Base-by-base conservation (phyloP, 30 jellyfish, hydroid and myxozoan species). In the Cassiopea xamachana region DNA sequence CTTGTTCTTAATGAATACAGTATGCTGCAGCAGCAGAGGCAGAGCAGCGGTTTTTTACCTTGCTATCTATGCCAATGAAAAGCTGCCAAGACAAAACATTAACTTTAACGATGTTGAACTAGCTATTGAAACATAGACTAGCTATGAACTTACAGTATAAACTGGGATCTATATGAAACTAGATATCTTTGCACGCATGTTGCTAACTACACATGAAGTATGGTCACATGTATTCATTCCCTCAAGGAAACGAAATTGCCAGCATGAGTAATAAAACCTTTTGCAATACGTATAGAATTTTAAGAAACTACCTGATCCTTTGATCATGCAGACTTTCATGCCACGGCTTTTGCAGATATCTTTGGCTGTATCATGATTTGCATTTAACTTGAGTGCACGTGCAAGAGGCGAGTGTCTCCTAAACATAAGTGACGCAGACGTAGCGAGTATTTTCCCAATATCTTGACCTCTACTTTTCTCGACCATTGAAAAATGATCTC, bases 401-500 rank as follows among this genome's bases (percentile, higher is more conserved):
- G 47, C 70, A 1, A 43, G 58, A 2, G 88, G 55, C 17, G 58
- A 86, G 27, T 46, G 1, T 47, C 46, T 46, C 51, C 93, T 59
- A 80, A 72, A 75, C 55, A 73, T 61, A 39, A 86, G 78, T 0
- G 86, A 61, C 6, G 88, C 88, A 46, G 47, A 17, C n/a, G 51
- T 45, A n/a, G 88, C 93, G 27, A 86, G 16, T 1, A 60, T 75
- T 19, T 76, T 59, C 59, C 93, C 93, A 58, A 86, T 80, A 58
- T 75, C 48, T 16, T 80, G 68, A 0, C 82, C 93, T 60, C 88
- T 77, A 50, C 88, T 77, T 1, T 44, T 59, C 8, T 62, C 77
- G 75, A 86, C 51, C 88, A 86, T 86, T 19, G 89, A 7, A 83
- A 43, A 75, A 75, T 86, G 93, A 77, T 86, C 69, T 10, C 93